These are phyloP conservation scores for Pangasius mekongensis DNA, from an alignment of 2,797 vertebrate genomes.

Conservation along the genomic window DNA sequence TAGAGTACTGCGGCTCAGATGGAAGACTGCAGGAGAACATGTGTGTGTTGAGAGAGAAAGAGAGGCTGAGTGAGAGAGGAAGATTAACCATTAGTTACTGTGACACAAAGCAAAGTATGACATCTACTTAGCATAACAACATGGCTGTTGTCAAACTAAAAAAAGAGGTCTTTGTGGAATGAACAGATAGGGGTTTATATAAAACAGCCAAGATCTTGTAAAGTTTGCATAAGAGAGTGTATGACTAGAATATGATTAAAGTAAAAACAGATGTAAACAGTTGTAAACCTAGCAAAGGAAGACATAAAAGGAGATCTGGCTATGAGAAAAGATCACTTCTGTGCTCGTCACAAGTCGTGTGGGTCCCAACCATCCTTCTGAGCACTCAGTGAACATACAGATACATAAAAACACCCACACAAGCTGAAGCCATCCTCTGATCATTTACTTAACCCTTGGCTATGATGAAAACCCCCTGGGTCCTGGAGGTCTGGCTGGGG, in stretches of 20 bases:
- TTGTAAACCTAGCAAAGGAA: not conserved
- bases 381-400: constrained; percentile 10
- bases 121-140: constrained; percentile 45
- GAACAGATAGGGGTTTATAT: constrained; percentile 65
- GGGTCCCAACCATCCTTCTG: constrained; percentile 8
- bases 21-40: constrained; percentile 40
- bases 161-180: constrained; percentile 29
- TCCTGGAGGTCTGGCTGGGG: constrained; percentile 47
- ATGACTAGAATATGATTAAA: constrained; percentile 22
- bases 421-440: constrained; percentile 48
- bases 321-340: not conserved
- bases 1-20: constrained; percentile 35
- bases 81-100: constrained; percentile 44
- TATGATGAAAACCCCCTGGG: constrained; percentile 43
- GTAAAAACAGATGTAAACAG: constrained; percentile 11
- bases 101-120: constrained; percentile 43
- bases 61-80: constrained; percentile 54
- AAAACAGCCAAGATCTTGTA: constrained; percentile 14
- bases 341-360: not conserved
- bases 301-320: not conserved
- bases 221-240: not conserved
- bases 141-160: constrained; percentile 34
- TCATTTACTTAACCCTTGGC: constrained; percentile 51
- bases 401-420: constrained; percentile 48
- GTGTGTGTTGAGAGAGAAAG: constrained; percentile 16